Conservation (phyloP, 1,140 invertebrate species). For the Drosophila miranda region DNA sequence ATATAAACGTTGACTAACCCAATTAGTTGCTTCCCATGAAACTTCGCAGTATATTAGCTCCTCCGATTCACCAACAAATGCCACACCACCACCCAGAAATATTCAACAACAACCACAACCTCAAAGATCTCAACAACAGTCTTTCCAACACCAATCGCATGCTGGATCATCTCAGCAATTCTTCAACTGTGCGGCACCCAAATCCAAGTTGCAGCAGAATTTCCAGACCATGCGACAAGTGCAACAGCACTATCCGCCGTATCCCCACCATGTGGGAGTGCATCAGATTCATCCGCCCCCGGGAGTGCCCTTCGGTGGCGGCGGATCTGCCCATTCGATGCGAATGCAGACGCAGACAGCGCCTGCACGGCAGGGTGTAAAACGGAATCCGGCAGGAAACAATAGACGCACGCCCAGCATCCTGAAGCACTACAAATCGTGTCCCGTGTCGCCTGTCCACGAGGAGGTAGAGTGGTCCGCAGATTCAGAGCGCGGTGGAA, state of each 20-base stretch:
- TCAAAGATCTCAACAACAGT: constrained; percentile 6
- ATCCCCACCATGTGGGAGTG: constrained; percentile 81
- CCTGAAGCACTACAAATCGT: constrained; percentile 87
- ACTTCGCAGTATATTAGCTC: constrained; percentile 69
- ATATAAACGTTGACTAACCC: constrained; percentile 51
- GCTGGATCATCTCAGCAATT: constrained; percentile 44
- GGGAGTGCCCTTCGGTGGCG: constrained; percentile 63
- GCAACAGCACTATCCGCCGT: constrained; percentile 82
- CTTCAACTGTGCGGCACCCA: constrained; percentile 80
- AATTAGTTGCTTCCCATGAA: constrained; percentile 69
- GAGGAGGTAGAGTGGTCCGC: constrained; percentile 86
- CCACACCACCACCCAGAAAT: constrained; percentile 4
- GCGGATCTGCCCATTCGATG: constrained; percentile 1
- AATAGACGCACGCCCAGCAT: constrained; percentile 84
- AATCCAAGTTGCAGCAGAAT: constrained; percentile 82
- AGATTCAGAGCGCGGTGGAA: constrained; percentile 51
- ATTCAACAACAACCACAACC: constrained; percentile 14
- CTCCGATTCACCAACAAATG: constrained; percentile 22
- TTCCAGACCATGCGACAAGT: constrained; percentile 81
- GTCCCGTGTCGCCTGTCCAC: constrained; percentile 87
- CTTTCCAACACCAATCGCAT: constrained; percentile 25
- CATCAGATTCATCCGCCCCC: constrained; percentile 80
- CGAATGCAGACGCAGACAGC: constrained; percentile 16
- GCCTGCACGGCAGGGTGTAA: constrained; percentile 38
- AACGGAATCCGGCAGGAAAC: constrained; percentile 75